Conservation (phyloP, 1,140 invertebrate genomes). For the Colletes gigas region DNA sequence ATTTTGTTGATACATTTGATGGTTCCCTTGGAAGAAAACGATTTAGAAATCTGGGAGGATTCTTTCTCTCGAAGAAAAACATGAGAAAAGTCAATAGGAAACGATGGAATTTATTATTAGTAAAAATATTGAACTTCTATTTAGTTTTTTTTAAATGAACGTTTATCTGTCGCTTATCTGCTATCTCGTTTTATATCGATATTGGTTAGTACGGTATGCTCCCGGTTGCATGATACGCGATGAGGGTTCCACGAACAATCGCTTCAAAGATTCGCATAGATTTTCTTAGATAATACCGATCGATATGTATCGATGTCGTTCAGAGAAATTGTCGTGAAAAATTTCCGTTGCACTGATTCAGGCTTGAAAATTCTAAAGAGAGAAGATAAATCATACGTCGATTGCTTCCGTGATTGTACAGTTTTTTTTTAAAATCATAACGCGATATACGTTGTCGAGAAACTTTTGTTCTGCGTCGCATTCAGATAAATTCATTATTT, state of each 20-base stretch:
- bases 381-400: background rate
- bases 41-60: no score
- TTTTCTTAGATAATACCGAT: background rate
- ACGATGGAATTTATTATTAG: no score
- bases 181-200: background rate
- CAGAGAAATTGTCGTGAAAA: background rate
- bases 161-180: background rate
- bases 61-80: no score
- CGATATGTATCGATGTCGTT: background rate
- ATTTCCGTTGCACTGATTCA: background rate
- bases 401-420: no score
- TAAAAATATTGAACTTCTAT: no score
- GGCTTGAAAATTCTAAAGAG: background rate
- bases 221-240: background rate
- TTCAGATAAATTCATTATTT: no score
- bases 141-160: no score
- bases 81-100: no score
- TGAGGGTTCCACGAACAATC: background rate
- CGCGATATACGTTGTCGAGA: background rate
- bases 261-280: background rate
- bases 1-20: no score
- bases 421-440: background rate
- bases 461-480: no score
- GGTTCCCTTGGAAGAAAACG: no score
- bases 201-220: background rate